Evolutionary conservation across 2,888 invertebrate species (phyloP).

Genomic region (Sisyra terminalis): DNA sequence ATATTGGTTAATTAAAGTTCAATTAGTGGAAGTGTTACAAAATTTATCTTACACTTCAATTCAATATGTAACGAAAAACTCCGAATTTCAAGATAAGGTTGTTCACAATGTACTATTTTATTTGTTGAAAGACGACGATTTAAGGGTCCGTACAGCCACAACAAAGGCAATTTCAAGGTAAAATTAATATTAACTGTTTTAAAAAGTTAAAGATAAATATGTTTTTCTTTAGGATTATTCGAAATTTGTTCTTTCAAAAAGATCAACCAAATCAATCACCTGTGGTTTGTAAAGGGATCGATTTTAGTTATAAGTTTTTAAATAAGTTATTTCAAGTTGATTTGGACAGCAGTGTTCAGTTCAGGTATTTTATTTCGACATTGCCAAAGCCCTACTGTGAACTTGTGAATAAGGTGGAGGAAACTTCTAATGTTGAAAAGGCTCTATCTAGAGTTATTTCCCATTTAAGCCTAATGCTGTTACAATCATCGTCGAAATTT

Average conservation of each 20-base stretch:
- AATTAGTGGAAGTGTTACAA: slow-evolving; percentile 43
- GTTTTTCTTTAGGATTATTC: slow-evolving; percentile 27
- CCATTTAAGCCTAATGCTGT: slow-evolving; percentile 31
- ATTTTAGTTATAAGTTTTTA: slow-evolving; percentile 23
- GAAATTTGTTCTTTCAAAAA: slow-evolving; percentile 26
- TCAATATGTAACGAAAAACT: slow-evolving; percentile 31
- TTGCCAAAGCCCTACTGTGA: slow-evolving; percentile 32
- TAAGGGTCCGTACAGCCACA: slow-evolving; percentile 56
- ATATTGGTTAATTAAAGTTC: slow-evolving; percentile 76
- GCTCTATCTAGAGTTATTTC: slow-evolving; percentile 38
- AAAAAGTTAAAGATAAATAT: slow-evolving; percentile 1
- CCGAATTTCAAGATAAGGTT: slow-evolving; percentile 39
- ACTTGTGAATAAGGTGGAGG: slow-evolving; percentile 18
- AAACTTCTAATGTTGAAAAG: slow-evolving; percentile 26
- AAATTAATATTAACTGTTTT: slow-evolving; percentile 13
- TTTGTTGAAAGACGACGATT: slow-evolving; percentile 58
- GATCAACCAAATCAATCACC: slow-evolving; percentile 33
- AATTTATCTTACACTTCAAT: slow-evolving; percentile 40
- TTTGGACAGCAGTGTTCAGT: slow-evolving; percentile 19
- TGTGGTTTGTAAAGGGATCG: slow-evolving; percentile 32
- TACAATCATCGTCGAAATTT: slow-evolving; percentile 46
- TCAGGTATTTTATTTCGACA: slow-evolving; percentile 30
- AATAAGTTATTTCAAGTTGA: slow-evolving; percentile 15
- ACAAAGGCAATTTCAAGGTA: slow-evolving; percentile 47
- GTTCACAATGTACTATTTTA: slow-evolving; percentile 41